Conservation (phyloP, 1,140 invertebrate species). For the Solenopsis fugax region DNA sequence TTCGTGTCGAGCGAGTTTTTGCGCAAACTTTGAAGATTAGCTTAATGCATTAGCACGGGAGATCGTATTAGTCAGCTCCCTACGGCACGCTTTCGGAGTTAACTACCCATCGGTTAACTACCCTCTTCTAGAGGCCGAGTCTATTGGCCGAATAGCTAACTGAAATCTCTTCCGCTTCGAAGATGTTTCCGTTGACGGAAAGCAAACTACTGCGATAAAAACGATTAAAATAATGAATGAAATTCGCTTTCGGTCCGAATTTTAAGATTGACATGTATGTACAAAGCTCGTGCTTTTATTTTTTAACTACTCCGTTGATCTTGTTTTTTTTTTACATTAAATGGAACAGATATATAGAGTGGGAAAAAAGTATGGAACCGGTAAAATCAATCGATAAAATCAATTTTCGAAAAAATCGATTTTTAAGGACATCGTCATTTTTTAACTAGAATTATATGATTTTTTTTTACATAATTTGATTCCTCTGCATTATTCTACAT, state of each 20-base stretch:
- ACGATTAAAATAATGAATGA: conserved; percentile 31
- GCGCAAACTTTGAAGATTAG: conserved; percentile 68
- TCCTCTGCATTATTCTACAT: too few relatives aligned
- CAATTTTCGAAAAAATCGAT: too few relatives aligned
- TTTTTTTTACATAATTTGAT: too few relatives aligned
- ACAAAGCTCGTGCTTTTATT: conserved; percentile 1
- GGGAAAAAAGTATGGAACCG: too few relatives aligned
- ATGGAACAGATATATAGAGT: not conserved
- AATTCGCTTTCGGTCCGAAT: conserved; percentile 1
- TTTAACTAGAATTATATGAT: too few relatives aligned
- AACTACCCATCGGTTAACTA: conserved; percentile 50
- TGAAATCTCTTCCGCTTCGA: conserved; percentile 40
- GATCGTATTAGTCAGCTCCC: conserved; percentile 38
- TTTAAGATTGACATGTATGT: not conserved
- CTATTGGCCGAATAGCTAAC: conserved; percentile 13
- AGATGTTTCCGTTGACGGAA: not conserved
- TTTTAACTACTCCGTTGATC: not conserved
- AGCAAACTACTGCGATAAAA: not conserved
- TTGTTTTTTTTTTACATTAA: not conserved
- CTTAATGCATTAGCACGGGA: conserved; percentile 57
- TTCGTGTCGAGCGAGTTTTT: conserved; percentile 31
- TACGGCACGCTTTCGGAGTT: conserved; percentile 9
- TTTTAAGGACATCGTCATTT: too few relatives aligned
- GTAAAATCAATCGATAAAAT: too few relatives aligned
- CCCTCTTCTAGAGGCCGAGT: not conserved